Conservation (phyloP, 2,888 invertebrate species). For the Dryococelus australis region DNA sequence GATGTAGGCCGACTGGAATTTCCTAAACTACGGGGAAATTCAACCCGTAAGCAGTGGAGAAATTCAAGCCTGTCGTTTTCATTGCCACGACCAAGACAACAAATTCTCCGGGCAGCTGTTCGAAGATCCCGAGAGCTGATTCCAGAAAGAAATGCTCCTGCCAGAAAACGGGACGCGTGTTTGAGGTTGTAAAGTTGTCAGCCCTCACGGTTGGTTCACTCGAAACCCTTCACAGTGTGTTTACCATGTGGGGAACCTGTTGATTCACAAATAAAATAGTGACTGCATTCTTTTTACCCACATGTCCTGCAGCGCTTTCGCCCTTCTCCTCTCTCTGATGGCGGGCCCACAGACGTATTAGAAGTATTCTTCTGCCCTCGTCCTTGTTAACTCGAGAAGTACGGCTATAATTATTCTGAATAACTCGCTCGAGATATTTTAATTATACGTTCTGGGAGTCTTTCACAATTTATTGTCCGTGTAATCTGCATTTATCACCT, state of each 20-base stretch:
- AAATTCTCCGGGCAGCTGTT: no score
- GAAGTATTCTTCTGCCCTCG: neutral
- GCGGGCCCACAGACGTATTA: no score
- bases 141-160: neutral
- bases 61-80: no score
- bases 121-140: neutral
- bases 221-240: neutral
- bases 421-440: neutral
- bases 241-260: neutral
- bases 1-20: no score
- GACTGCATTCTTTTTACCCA: neutral
- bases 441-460: neutral
- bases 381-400: neutral
- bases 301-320: neutral
- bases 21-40: no score
- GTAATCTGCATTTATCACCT: neutral
- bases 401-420: neutral
- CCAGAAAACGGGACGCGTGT: neutral
- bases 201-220: neutral
- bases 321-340: no score
- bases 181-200: neutral
- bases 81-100: no score
- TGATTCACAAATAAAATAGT: neutral
- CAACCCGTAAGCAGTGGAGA: no score
- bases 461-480: conserved; percentile 5